Percentiles rank a stretch among this genome's conserved stretches.
phyloP scores from a whole-genome alignment of 2,797 vertebrate genomes.

The Adelosebastes latens region DNA sequence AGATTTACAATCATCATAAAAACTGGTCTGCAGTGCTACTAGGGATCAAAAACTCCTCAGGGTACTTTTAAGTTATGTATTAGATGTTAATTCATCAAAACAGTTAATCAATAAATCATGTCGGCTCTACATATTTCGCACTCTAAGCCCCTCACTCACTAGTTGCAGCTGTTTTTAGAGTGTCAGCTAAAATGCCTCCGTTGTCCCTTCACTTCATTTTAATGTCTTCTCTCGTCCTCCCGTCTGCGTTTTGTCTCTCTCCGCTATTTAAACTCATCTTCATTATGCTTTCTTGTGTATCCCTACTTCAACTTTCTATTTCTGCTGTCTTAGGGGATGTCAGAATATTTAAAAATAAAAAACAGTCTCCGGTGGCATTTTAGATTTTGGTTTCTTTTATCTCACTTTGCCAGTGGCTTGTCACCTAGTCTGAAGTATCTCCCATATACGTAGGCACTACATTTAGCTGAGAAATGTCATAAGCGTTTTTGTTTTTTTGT shows the following conservation, averaged over 20 bases:
- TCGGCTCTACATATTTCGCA: conserved; percentile 1
- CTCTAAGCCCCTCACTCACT: neutral
- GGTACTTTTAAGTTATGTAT: neutral
- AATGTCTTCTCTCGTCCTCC: conserved; percentile 11
- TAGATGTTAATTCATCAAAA: conserved; percentile 9
- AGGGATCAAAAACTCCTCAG: neutral
- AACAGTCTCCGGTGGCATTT: conserved; percentile 29
- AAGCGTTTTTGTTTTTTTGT: neutral
- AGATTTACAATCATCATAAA: neutral
- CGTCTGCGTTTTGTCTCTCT: conserved; percentile 10
- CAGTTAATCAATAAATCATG: conserved; percentile 20
- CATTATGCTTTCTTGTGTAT: conserved; percentile 23
- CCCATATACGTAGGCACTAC: conserved; percentile 11
- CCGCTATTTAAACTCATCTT: conserved; percentile 9
- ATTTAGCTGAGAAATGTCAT: conserved; percentile 36
- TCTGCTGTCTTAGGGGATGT: conserved; percentile 45
- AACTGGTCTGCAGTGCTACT: neutral
- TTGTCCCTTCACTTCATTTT: conserved; percentile 20
- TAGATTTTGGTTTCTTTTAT: conserved; percentile 57
- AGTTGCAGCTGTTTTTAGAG: conserved; percentile 23
- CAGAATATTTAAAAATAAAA: conserved; percentile 18
- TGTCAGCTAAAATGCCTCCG: conserved; percentile 13
- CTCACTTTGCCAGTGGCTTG: conserved; percentile 51
- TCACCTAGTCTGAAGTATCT: conserved; percentile 38
- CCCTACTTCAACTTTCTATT: conserved; percentile 32